Evolutionary conservation across 2,888 invertebrate genomes (phyloP).

Genomic region (Nymphalis c-album): DNA sequence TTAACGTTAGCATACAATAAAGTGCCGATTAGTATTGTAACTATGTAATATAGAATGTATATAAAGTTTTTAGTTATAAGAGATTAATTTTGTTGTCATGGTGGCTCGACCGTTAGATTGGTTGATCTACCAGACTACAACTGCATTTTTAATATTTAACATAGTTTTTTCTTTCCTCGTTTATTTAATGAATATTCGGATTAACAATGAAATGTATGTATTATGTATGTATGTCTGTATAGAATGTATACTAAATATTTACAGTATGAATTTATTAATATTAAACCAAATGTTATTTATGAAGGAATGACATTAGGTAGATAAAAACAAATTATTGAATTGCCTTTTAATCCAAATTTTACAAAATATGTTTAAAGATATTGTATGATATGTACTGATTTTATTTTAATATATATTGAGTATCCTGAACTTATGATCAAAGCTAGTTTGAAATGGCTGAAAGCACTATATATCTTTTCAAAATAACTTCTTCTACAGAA

Average conservation of each 20-base stretch:
- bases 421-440: no score
- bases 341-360: neutral
- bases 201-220: neutral
- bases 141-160: constrained; percentile 7
- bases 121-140: neutral
- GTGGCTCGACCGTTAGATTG: neutral
- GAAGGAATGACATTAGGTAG: constrained; percentile 3
- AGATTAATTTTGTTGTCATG: neutral
- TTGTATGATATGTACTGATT: no score
- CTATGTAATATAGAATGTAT: constrained; percentile 39
- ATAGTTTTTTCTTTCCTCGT: neutral
- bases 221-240: neutral
- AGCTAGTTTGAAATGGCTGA: no score
- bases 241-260: neutral
- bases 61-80: constrained; percentile 23
- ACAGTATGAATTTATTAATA: constrained; percentile 8
- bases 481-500: no score
- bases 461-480: no score
- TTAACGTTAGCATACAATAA: constrained; percentile 30
- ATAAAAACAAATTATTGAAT: neutral
- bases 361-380: neutral
- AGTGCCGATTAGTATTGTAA: constrained; percentile 72
- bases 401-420: no score
- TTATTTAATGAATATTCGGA: neutral
- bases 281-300: constrained; percentile 6